Percentiles rank a stretch among this genome's conserved stretches.
Evolutionary conservation across 2,797 vertebrate species (phyloP).

Genomic region (Channa striata): DNA sequence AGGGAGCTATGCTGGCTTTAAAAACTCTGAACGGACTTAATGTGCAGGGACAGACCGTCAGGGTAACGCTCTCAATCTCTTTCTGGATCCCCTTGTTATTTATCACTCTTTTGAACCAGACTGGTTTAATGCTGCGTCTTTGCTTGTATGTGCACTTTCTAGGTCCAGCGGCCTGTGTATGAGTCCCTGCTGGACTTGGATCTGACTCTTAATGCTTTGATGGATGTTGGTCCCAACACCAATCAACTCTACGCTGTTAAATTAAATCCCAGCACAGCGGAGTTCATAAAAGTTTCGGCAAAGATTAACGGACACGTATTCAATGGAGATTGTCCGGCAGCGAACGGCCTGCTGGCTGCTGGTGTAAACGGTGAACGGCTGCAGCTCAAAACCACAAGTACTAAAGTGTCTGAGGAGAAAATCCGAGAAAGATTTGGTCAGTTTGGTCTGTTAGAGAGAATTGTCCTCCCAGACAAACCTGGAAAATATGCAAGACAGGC

Average conservation of each 20-base stretch:
- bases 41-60: slow-evolving; percentile 82
- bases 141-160: background rate
- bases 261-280: slow-evolving; percentile 19
- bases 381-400: background rate
- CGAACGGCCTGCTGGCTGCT: background rate
- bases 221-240: slow-evolving; percentile 79
- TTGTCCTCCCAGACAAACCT: slow-evolving; percentile 78
- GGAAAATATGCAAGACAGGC: slow-evolving; percentile 79
- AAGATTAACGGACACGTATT: slow-evolving; percentile 40
- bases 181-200: slow-evolving; percentile 85
- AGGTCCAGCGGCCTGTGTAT: slow-evolving; percentile 88
- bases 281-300: background rate
- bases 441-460: slow-evolving; percentile 79
- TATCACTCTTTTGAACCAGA: background rate
- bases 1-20: slow-evolving; percentile 87
- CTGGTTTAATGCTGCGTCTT: background rate
- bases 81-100: too few relatives aligned
- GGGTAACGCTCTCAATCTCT: slow-evolving; percentile 71
- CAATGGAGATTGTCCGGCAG: background rate
- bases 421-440: slow-evolving; percentile 78
- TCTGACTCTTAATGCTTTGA: slow-evolving; percentile 80
- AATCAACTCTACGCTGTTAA: slow-evolving; percentile 79
- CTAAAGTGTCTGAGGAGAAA: slow-evolving; percentile 74
- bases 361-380: slow-evolving; percentile 11
- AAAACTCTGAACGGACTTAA: slow-evolving; percentile 79